Percentiles rank a stretch among this genome's conserved stretches.
Evolutionary conservation across 2,113 vertebrate species (phyloP).

Genomic region (Mirounga angustirostris): DNA sequence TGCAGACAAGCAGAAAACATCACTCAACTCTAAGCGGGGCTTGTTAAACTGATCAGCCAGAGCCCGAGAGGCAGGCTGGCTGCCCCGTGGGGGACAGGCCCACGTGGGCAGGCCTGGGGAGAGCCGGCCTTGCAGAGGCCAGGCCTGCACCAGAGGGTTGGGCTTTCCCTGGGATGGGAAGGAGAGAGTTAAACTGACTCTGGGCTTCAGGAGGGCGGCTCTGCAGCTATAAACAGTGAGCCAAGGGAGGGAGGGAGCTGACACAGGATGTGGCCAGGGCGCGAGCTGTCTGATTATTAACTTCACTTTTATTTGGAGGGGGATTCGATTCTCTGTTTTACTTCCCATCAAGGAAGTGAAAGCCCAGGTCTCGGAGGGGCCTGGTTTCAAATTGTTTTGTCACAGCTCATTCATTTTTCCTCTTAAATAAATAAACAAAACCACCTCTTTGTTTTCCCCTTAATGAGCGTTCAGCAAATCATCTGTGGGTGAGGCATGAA

Average conservation of each 20-base stretch:
- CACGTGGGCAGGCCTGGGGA: not conserved
- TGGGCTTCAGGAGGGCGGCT: slow-evolving; percentile 78
- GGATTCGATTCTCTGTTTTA: slow-evolving; percentile 90
- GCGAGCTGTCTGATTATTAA: slow-evolving; percentile 87
- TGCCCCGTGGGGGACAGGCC: not conserved
- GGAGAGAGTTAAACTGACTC: slow-evolving; percentile 83
- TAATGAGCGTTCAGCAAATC: slow-evolving; percentile 79
- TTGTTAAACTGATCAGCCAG: not conserved
- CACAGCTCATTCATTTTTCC: slow-evolving; percentile 87
- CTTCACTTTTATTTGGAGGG: slow-evolving; percentile 91
- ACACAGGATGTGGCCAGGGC: slow-evolving; percentile 90
- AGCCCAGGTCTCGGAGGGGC: slow-evolving; percentile 84
- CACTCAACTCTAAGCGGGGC: not conserved
- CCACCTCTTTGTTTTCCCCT: slow-evolving; percentile 83
- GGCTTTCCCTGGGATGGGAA: slow-evolving; percentile 56
- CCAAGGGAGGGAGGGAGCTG: slow-evolving; percentile 78
- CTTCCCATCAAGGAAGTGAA: slow-evolving; percentile 90
- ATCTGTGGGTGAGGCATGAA: slow-evolving; percentile 74
- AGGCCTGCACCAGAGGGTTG: not conserved
- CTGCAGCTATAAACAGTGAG: slow-evolving; percentile 83
- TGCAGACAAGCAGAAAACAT: not conserved
- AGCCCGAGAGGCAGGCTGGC: not conserved
- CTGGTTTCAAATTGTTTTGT: slow-evolving; percentile 86
- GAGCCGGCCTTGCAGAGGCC: not conserved
- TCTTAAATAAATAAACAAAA: slow-evolving; percentile 84